Base-by-base conservation (phyloP, 2,888 invertebrate species). In the Mythimna pallens region DNA sequence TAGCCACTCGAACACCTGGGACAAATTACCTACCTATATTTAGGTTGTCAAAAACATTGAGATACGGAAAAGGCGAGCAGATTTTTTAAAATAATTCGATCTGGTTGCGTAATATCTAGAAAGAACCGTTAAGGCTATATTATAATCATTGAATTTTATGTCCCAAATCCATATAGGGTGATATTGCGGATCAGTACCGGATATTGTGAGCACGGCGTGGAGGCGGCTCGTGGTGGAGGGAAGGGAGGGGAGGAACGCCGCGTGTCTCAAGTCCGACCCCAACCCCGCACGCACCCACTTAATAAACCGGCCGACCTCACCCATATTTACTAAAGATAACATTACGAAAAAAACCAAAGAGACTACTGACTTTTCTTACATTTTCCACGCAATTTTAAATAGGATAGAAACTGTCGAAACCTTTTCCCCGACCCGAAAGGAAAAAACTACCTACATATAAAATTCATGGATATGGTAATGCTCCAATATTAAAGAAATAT, bases 131-230 rank as follows among this genome's bases (percentile, higher is more conserved):
- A 78, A 63, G 76, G 62, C 73, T 65, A 70, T 82, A 82, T 86
- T 84, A 85, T 90, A 89, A 91, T 91, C 90, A 90, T 92, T 90
- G 88, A 89, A 90, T 91, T 92, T 92, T 91, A 92, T 91, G 87
- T 88, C 86, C 89, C 88, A 87, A 91, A 93, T 89, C 90, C 89
- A 92, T 89, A 89, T 86, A 86, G 83, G 82, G 87, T 85, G 78
- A 90, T 92, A 91, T 91, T 90, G 88, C 89, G 90, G 89, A 89
- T 91, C 84, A 90, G 86, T 84, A 81, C 87, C 91, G 92, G 93
- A 92, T 92, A 92, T 92, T 92, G 89, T 89, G 84, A 88, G 86
- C 87, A 86, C 52, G 82, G 87, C 85, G 87, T 86, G 79, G 73
- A 69, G 76, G 66, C 70, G 64, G 57, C 25, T 34, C 43, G 63